Evolutionary conservation across 1,140 invertebrate species (phyloP).

Genomic region (Drosophila equinoxialis): DNA sequence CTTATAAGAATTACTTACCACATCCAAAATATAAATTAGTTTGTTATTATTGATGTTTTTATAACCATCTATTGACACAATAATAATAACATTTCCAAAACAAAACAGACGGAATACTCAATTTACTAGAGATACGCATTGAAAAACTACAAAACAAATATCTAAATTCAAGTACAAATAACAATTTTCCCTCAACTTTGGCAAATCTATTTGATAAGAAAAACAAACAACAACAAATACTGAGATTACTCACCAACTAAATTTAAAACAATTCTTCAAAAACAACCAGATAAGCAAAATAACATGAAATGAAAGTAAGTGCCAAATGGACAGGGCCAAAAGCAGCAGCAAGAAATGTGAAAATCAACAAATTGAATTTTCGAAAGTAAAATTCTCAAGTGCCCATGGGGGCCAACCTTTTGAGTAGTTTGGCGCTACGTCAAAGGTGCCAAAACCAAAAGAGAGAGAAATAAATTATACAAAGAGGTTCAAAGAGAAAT

Average conservation of each 20-base stretch:
- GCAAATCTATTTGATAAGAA: conserved; percentile 1
- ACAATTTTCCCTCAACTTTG: not conserved
- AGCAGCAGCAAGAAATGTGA: not conserved
- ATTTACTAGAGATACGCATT: not conserved
- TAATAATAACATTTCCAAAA: not conserved
- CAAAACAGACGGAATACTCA: not conserved
- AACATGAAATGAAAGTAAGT: conserved; percentile 16
- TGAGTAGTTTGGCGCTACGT: not conserved
- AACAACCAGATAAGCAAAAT: conserved; percentile 1
- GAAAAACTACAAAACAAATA: conserved; percentile 2
- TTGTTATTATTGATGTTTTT: not conserved
- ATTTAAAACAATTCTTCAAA: conserved; percentile 11
- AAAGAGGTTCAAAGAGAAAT: not conserved
- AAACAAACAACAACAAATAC: conserved; percentile 6
- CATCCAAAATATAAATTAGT: not conserved
- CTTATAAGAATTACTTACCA: not conserved
- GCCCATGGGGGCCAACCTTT: not conserved
- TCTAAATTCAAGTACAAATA: too few relatives aligned
- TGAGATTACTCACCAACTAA: conserved; percentile 16
- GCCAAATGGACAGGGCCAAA: not conserved
- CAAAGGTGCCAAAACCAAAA: not conserved
- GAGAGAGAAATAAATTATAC: not conserved
- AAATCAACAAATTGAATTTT: conserved; percentile 14
- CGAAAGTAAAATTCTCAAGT: conserved; percentile 21
- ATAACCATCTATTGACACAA: not conserved